Conservation (phyloP, 1,140 invertebrate genomes). For the Ganaspis sp. region DNA sequence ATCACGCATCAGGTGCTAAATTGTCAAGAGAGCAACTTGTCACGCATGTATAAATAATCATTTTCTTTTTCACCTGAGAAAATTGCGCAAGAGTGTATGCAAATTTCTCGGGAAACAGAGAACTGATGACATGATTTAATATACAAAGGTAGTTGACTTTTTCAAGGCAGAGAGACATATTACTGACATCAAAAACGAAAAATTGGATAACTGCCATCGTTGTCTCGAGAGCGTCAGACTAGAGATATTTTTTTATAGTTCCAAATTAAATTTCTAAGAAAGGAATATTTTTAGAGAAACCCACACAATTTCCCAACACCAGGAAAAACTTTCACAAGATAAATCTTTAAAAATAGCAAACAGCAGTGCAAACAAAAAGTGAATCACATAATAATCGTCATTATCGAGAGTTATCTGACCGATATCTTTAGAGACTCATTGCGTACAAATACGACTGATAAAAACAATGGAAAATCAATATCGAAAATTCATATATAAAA, state of each 20-base stretch:
- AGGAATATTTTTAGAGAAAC: slow-evolving; percentile 1
- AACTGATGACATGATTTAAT: too few species aligned
- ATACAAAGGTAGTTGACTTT: not conserved
- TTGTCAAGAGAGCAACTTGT: not conserved
- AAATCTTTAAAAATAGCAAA: not conserved
- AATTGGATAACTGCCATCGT: slow-evolving; percentile 8
- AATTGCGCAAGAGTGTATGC: not conserved
- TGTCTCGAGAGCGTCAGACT: not conserved
- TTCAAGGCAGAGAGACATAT: not conserved
- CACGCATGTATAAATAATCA: not conserved
- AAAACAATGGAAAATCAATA: not conserved
- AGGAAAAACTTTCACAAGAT: not conserved
- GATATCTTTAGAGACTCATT: too few species aligned
- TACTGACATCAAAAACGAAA: not conserved
- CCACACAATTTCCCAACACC: not conserved
- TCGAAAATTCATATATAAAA: too few species aligned
- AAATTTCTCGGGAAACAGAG: not conserved
- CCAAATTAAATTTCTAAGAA: not conserved
- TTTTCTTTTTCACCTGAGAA: not conserved
- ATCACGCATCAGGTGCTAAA: not conserved
- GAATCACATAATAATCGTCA: not conserved
- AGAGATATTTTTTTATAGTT: not conserved
- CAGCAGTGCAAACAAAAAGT: not conserved
- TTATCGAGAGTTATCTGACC: not conserved
- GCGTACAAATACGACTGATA: too few species aligned